Conservation (phyloP, 1,140 invertebrate species). For the Drusus annulatus region DNA sequence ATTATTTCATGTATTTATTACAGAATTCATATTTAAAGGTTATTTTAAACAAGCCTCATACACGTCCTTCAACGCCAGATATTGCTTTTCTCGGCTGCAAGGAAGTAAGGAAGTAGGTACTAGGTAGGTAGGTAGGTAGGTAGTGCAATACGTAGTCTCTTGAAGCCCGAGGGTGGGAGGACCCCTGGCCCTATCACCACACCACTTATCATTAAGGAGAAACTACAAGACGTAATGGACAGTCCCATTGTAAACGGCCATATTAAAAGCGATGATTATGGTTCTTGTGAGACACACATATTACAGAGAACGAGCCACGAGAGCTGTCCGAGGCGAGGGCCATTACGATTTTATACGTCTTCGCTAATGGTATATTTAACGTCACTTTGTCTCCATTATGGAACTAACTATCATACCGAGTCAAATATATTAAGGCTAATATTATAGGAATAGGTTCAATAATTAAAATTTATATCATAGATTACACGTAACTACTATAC, state of each 20-base stretch:
- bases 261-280: conserved; percentile 55
- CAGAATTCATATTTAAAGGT: background rate
- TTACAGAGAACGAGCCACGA: conserved; percentile 41
- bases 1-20: background rate
- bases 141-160: background rate
- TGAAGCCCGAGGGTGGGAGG: background rate
- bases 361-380: conserved; percentile 39
- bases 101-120: background rate
- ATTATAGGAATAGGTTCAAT: conserved; percentile 20
- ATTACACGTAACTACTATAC: background rate
- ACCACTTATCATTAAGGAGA: conserved; percentile 57
- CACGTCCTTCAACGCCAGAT: background rate
- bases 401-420: conserved; percentile 16
- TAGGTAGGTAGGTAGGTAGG: too few species aligned
- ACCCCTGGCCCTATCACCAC: conserved; percentile 14
- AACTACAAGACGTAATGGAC: conserved; percentile 50
- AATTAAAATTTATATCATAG: conserved; percentile 14
- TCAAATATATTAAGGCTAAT: conserved; percentile 21
- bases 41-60: background rate
- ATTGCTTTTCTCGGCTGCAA: background rate
- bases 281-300: conserved; percentile 54
- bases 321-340: conserved; percentile 34
- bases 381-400: conserved; percentile 38
- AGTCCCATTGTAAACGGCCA: conserved; percentile 53
- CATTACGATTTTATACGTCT: conserved; percentile 41